Base-by-base conservation (phyloP, 1,140 invertebrate genomes). In the Rhagoletis pomonella region DNA sequence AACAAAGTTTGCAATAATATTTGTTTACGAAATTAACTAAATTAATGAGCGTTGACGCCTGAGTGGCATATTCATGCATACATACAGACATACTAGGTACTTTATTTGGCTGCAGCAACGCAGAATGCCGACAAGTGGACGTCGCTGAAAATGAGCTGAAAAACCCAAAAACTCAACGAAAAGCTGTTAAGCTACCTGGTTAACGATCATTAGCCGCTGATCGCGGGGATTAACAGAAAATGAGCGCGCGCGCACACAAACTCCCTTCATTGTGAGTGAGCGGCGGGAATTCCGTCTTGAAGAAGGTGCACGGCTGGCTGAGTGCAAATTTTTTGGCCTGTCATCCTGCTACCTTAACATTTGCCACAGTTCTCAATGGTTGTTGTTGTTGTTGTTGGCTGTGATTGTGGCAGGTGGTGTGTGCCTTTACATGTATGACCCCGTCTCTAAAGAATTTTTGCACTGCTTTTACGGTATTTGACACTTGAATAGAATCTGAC, bases 401-500 rank as follows among this genome's bases (percentile, higher is more conserved):
- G 73, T 81, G 73, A 81, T 81, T 81, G 73, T 55, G 47, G 73
- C 73, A 81, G 73, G 73, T 81, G 73, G 73, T 81, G 73, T 55
- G 73, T n/a, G 44, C 73, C 19, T 42, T n/a, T 50, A 55, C 17
- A 44, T 73, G 5, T 29, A 29, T 73, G 47, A 81, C 44, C 47
- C 47, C 55, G 47, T 81, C 0, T 6, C 17, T 19, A 5, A n/a
- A n/a, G 4, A 55, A 19, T 19, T 81, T 47, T 81, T 81, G 73
- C 73, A 29, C 19, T 47, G 47, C 47, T 55, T 86, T 86, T 86
- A 65, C 62, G 62, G 85, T 50, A 58, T 81, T 81, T 81, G 73
- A 81, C 73, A 81, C 47, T 81, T 81, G 73, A 81, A 81, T 81
- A 81, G 73, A 9, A 17, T 17, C 47, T 55, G 73, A 81, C 73